A percentile compares a stretch with the other conserved stretches of the same genome.
These are phyloP conservation scores for Brachystomella parvula DNA, from an alignment of 1,140 invertebrate genomes.

Conservation along the genomic window DNA sequence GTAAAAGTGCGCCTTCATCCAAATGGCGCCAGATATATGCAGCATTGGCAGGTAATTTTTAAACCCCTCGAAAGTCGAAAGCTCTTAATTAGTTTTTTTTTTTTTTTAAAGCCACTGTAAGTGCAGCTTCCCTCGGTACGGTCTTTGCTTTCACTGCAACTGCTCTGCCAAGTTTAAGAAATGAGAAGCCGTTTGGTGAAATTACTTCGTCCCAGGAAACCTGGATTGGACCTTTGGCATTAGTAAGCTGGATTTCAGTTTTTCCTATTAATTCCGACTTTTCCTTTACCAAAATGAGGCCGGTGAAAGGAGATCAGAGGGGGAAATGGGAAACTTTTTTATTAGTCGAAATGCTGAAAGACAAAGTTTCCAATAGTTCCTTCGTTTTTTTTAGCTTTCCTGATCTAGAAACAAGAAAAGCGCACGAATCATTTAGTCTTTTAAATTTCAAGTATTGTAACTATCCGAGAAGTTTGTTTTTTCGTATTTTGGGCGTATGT, in stretches of 20 bases:
- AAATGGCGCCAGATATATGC: slow-evolving; percentile 25
- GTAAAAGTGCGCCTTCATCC: not conserved
- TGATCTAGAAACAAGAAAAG: not conserved
- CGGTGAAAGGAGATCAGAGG: not conserved
- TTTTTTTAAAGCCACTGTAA: slow-evolving; percentile 24
- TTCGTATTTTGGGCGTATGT: too few relatives aligned
- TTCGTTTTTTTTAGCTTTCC: not conserved
- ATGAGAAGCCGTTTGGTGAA: slow-evolving; percentile 16
- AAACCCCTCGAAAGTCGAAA: not conserved
- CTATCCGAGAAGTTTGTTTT: too few relatives aligned
- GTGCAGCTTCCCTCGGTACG: slow-evolving; percentile 25
- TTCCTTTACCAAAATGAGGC: not conserved
- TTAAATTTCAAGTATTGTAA: too few relatives aligned
- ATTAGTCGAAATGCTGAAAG: not conserved
- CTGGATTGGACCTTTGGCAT: slow-evolving; percentile 27
- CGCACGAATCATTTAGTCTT: too few relatives aligned
- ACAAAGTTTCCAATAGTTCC: not conserved
- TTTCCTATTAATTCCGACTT: not conserved
- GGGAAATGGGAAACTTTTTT: not conserved
- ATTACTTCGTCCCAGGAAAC: slow-evolving; percentile 24
- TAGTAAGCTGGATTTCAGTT: not conserved
- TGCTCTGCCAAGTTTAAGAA: slow-evolving; percentile 31
- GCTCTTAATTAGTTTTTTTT: not conserved
- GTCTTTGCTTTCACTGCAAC: slow-evolving; percentile 29
- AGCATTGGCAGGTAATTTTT: slow-evolving; percentile 26